Evolutionary conservation across 2,797 vertebrate species (phyloP).

Genomic region (Silurus lanzhouensis): DNA sequence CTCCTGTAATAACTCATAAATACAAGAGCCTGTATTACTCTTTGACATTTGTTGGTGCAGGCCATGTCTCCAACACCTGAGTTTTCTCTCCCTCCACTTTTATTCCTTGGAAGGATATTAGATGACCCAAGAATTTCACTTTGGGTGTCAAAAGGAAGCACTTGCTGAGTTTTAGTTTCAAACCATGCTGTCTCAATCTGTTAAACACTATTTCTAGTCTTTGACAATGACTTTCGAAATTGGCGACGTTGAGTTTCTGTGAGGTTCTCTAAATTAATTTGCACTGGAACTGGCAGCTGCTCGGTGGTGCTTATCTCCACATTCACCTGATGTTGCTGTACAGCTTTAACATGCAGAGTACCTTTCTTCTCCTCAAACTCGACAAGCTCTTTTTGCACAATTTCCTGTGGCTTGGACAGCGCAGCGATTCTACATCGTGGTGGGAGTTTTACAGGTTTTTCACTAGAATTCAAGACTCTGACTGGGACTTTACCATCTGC

Average conservation of each 20-base stretch:
- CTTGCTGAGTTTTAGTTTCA: conserved; percentile 45
- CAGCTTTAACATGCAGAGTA: neutral
- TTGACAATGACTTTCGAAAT: conserved; percentile 40
- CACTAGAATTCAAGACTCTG: neutral
- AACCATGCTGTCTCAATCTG: conserved; percentile 21
- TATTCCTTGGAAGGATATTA: conserved; percentile 25
- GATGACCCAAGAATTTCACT: conserved; percentile 46
- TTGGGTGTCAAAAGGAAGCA: conserved; percentile 31
- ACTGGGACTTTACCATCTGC: neutral
- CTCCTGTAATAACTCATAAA: neutral
- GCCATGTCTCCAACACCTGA: neutral
- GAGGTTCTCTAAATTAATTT: neutral
- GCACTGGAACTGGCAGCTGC: neutral
- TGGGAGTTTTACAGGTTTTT: neutral
- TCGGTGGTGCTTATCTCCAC: neutral
- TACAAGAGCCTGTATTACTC: neutral
- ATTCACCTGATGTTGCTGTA: neutral
- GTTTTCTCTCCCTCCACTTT: conserved; percentile 37
- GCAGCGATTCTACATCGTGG: neutral
- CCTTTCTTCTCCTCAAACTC: neutral
- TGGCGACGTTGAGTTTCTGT: neutral
- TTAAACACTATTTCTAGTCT: conserved; percentile 31
- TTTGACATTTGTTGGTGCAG: neutral
- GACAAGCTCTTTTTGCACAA: neutral
- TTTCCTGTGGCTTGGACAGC: neutral